Evolutionary conservation across 2,113 vertebrate genomes (phyloP).

Genomic region (Todiramphus saurophagus): DNA sequence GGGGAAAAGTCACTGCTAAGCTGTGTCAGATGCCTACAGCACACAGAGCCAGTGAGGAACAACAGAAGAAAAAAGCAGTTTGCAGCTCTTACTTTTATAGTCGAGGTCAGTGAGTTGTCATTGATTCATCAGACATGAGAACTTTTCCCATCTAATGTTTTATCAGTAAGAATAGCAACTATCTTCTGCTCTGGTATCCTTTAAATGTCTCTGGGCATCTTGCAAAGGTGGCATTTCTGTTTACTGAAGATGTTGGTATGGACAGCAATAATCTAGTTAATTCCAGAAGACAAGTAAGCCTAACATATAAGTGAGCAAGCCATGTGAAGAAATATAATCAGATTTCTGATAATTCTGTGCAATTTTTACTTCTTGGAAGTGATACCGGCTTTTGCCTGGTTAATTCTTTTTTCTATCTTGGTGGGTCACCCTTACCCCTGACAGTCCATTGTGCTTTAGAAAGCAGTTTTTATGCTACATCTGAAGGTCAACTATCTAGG

Average conservation of each 20-base stretch:
- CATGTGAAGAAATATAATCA: not conserved
- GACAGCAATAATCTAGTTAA: not conserved
- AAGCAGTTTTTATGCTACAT: not conserved
- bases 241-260: not conserved
- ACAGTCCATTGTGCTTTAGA: not conserved
- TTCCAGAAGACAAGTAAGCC: not conserved
- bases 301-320: not conserved
- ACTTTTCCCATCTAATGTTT: not conserved
- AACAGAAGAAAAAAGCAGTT: not conserved
- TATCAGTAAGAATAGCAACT: not conserved
- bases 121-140: not conserved
- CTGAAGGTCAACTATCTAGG: slow-evolving; percentile 56
- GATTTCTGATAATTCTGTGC: not conserved
- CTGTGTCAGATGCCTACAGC: not conserved
- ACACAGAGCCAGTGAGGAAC: not conserved
- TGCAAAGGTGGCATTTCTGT: not conserved
- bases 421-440: not conserved
- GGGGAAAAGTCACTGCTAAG: not conserved
- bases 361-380: not conserved
- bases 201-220: not conserved
- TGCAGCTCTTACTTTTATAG: not conserved
- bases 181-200: not conserved
- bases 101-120: not conserved
- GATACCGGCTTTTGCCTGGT: not conserved
- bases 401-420: not conserved